Conservation (phyloP, 2,888 invertebrate genomes). For the Andrena fulva region DNA sequence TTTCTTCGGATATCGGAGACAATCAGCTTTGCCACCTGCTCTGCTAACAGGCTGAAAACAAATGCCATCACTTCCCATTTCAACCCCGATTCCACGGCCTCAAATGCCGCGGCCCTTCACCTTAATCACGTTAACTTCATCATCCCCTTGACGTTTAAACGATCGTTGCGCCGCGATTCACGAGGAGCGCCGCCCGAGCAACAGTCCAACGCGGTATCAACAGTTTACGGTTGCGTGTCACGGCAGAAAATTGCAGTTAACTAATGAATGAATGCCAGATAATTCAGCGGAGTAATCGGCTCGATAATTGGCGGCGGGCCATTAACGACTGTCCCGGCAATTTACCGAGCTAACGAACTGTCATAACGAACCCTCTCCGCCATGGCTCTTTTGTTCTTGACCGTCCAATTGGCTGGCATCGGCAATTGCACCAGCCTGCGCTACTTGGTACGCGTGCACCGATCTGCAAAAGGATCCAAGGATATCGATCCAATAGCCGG, state of each 20-base stretch:
- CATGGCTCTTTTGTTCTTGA: conserved; percentile 68
- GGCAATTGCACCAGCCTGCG: conserved; percentile 33
- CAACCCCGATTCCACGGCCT: no score
- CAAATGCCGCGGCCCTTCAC: not conserved
- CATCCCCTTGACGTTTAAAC: not conserved
- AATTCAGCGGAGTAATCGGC: conserved; percentile 71
- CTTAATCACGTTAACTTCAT: conserved; percentile 7
- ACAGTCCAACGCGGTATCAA: conserved; percentile 17
- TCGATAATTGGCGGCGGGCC: conserved; percentile 72
- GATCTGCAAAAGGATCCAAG: conserved; percentile 44
- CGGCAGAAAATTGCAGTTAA: conserved; percentile 65
- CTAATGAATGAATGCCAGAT: conserved; percentile 68
- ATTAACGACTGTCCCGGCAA: conserved; percentile 70
- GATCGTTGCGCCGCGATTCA: not conserved
- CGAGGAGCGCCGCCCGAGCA: not conserved
- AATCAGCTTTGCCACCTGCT: no score
- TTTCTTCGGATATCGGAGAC: no score
- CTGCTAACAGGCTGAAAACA: no score
- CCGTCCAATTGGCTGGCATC: conserved; percentile 57
- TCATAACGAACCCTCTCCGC: conserved; percentile 68
- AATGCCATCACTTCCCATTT: no score
- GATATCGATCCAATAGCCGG: conserved; percentile 40
- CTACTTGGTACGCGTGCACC: conserved; percentile 40
- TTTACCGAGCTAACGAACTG: conserved; percentile 73
- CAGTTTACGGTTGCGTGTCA: conserved; percentile 44